Evolutionary conservation across 1,140 invertebrate genomes (phyloP), one percentile per base, ranked within the genome.

Genomic region (Drosophila sp.): DNA sequence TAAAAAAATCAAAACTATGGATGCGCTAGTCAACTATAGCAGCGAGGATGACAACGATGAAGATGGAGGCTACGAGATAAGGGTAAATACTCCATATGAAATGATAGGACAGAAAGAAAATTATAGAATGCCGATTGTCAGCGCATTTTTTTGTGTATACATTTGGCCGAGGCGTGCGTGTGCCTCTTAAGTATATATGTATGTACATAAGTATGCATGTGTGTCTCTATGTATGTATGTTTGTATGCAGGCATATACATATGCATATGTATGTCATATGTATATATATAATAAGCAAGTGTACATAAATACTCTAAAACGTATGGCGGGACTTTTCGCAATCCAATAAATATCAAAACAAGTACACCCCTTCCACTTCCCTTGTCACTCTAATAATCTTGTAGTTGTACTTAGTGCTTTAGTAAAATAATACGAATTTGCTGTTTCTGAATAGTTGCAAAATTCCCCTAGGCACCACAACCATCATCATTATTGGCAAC

Each of bases 11-110:
- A 4, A 0, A 8, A 63, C 18, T 57, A 94, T 94, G 94, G 93
- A 94, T 89, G 94, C 93, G 43, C 86, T 94, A 43, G 91, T 94
- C 46, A 94, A 93, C 72, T 94, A 94, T 78, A 94, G 94, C 40
- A 94, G 94, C 78, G 94, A 94, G 70, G 94, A 94, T 78, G 94
- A 94, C 48, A 92, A 93, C 78, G 94, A 94, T 7, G 90, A 91
- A 7, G 90, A 91, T 13, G 40, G 61, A 43, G 71, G 72, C 40
- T 91, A 92, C 34, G 89, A 92, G 43, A 83, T 89, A 58, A 81
- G 91, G 72, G 91, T 91, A 91, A 91, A 82, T 91, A 90, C 54
- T 48, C 29, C 51, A 67, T 46, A 58, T 46, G 14, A 46, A 18
- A 50, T 14, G 45, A 32, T 32, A 32, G 11, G 29, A 11, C 9